Evolutionary conservation across 2,113 vertebrate genomes (phyloP), one percentile per base, ranked within the genome.

Genomic region (Colistium nudipinnis): DNA sequence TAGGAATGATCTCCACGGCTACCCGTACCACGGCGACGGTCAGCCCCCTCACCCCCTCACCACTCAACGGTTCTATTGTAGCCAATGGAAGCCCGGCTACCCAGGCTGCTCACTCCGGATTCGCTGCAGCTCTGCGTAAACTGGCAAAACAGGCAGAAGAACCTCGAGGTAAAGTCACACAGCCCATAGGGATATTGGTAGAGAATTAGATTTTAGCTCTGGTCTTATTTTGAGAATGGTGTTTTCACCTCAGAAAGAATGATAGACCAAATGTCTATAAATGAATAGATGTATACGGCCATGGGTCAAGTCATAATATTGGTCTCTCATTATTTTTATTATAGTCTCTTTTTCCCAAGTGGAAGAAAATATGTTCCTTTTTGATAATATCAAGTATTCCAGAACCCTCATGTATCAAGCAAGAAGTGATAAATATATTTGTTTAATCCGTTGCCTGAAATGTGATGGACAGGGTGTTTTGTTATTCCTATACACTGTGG

Each of bases 1-100:
- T 99, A 98, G 97, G 97, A 95, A 98, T 98, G 97, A 97, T 99
- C 91, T 99, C 98, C 88, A 97, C 97, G 3, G 95, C 96, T 78
- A 97, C 96, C 51, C 95, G 98, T 93, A 99, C 94, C 92, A 99
- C 97, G 4, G 98, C 97, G 91, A 98, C 97, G 80, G 97, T 99
- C 90, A 98, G 93, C 93, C 98, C 98, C 82, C 95, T 99, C 91
- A 96, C 96, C 89, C 96, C 96, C 63, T 97, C 97, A 8, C 96
- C 97, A 39, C 95, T 98, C 91, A 98, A 97, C 88, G 96, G 97
- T 93, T 95, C 96, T 88, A 94, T 98, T 87, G 96, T 98, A 88
- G 94, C 96, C 94, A 96, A 96, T 93, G 96, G 96, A 94, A 99
- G 95, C 78, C 94, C 96, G 82, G 94, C 97, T 30, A 92, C 94